Evolutionary conservation across 2,113 vertebrate species (phyloP).

Genomic region (Electrona antarctica): DNA sequence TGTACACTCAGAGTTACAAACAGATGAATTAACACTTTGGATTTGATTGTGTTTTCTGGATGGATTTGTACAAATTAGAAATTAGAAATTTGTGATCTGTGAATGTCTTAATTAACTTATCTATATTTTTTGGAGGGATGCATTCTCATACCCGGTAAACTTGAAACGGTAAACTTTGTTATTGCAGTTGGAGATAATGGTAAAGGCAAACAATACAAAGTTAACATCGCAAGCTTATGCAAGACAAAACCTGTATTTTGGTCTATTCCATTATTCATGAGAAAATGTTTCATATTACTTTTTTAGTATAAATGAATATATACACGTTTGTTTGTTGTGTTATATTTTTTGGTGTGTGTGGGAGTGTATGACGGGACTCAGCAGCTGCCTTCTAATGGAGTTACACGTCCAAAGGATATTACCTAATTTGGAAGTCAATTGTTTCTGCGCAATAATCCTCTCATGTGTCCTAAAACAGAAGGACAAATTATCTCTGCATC

Average conservation of each 20-base stretch:
- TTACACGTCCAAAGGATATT: conserved; percentile 34
- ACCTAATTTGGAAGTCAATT: conserved; percentile 27
- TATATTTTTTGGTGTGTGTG: conserved; percentile 14
- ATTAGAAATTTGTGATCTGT: conserved; percentile 15
- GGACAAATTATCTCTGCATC: conserved; percentile 6
- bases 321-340: conserved; percentile 32
- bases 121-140: conserved; percentile 7
- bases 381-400: conserved; percentile 40
- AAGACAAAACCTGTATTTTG: conserved; percentile 44
- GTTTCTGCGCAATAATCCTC: conserved; percentile 29
- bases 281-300: conserved; percentile 41
- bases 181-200: conserved; percentile 33
- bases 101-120: conserved; percentile 2
- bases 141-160: conserved; percentile 2
- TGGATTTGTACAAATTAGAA: conserved; percentile 57
- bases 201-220: conserved; percentile 61
- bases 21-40: too few species aligned
- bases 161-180: conserved; percentile 50
- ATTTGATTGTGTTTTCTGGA: conserved; percentile 10
- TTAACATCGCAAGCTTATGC: conserved; percentile 31
- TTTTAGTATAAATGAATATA: conserved; percentile 47
- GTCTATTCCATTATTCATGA: conserved; percentile 70
- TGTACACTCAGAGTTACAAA: too few species aligned
- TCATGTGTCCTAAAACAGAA: conserved; percentile 20
- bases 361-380: conserved; percentile 3